Evolutionary conservation across 2,888 invertebrate genomes (phyloP).

Genomic region (Lepidocyrtoides sp.): DNA sequence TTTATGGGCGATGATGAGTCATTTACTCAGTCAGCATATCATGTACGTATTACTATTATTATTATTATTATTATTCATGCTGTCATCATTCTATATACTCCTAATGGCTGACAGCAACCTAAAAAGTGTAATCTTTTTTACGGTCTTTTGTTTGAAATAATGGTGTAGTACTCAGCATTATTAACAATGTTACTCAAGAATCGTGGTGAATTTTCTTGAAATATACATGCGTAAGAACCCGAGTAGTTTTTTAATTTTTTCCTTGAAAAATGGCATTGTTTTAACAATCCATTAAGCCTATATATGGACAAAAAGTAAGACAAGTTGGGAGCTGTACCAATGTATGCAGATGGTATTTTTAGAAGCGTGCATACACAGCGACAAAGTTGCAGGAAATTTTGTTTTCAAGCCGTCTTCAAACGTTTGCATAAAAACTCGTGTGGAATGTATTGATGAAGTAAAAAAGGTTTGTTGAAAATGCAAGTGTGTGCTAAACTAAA

Average conservation of each 20-base stretch:
- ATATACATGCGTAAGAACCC: too few relatives aligned
- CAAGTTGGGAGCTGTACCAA: background rate
- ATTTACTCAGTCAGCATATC: background rate
- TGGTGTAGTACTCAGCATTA: background rate
- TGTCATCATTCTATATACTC: too few relatives aligned
- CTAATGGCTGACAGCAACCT: background rate
- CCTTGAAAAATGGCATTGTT: background rate
- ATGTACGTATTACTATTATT: conserved; percentile 14
- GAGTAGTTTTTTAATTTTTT: background rate
- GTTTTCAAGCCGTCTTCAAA: background rate
- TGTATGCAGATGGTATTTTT: background rate
- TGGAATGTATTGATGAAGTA: background rate
- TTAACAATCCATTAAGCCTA: background rate
- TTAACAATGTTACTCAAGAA: too few relatives aligned
- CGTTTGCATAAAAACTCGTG: background rate
- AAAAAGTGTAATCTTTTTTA: conserved; percentile 34
- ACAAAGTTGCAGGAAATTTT: conserved; percentile 13
- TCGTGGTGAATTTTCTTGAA: too few relatives aligned
- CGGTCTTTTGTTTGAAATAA: conserved; percentile 43
- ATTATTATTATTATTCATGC: too few relatives aligned
- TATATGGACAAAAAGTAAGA: background rate
- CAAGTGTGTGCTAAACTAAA: conserved; percentile 4
- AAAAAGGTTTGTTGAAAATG: background rate
- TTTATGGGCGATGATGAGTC: background rate
- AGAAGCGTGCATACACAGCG: background rate